Evolutionary conservation across 2,888 invertebrate species (phyloP).

Genomic region (Hirtodrosophila alboralis): DNA sequence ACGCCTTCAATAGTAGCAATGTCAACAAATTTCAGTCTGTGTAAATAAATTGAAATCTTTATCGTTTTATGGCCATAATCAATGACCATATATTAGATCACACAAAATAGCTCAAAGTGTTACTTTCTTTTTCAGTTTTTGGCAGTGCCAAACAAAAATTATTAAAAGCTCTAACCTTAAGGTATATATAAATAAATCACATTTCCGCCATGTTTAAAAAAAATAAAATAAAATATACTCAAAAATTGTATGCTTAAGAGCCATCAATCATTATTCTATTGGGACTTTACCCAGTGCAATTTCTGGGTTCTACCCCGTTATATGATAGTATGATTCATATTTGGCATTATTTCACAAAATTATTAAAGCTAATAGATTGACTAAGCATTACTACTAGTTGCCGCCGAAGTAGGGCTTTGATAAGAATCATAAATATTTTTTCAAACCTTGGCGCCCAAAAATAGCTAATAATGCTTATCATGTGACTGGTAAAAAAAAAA

Average conservation of each 20-base stretch:
- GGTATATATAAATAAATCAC: too few species aligned
- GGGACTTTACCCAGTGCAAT: not conserved
- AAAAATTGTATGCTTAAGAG: not conserved
- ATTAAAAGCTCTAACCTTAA: too few species aligned
- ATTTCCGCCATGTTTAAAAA: not conserved
- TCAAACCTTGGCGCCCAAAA: too few species aligned
- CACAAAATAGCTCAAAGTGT: not conserved
- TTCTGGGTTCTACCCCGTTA: not conserved
- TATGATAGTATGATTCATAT: conserved; percentile 28
- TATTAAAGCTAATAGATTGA: not conserved
- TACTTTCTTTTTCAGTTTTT: not conserved
- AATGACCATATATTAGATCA: not conserved
- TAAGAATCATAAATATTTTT: not conserved
- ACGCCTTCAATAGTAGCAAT: conserved; percentile 4
- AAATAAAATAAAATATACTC: not conserved
- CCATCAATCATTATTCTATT: conserved; percentile 2
- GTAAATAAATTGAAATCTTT: conserved; percentile 3
- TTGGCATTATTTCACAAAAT: conserved; percentile 22
- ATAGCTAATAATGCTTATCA: too few species aligned
- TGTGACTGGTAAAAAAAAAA: too few species aligned
- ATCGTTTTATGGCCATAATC: conserved; percentile 13
- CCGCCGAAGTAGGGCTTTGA: not conserved
- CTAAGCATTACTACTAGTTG: not conserved
- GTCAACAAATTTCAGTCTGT: conserved; percentile 5
- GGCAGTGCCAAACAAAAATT: not conserved